These are phyloP conservation scores for Brachyhypopomus occidentalis DNA, from an alignment of 2,113 vertebrate species.

Conservation along the genomic window DNA sequence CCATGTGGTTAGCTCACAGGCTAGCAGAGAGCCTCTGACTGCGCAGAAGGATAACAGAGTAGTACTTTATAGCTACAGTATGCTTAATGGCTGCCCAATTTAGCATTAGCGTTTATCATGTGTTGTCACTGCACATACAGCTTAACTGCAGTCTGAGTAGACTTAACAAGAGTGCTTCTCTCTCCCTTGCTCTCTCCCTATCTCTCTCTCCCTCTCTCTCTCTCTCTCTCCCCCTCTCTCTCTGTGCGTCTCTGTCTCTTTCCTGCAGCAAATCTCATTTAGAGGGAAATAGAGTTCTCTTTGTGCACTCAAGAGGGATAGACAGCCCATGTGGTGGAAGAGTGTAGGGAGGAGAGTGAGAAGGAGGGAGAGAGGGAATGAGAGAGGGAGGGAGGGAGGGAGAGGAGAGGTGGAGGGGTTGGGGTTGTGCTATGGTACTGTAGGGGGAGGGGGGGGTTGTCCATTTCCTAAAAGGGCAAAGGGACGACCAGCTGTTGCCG, in stretches of 20 bases:
- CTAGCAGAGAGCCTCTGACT: not conserved
- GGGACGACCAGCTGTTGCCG: constrained; percentile 48
- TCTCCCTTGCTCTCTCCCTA: not conserved
- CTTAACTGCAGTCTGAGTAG: constrained; percentile 32
- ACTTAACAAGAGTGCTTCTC: not conserved
- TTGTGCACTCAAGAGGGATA: constrained; percentile 62
- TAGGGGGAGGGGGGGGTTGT: constrained; percentile 9
- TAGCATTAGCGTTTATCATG: constrained; percentile 38
- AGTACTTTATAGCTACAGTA: constrained; percentile 16
- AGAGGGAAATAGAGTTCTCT: constrained; percentile 65
- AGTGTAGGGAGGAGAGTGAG: constrained; percentile 39
- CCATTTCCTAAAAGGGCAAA: constrained; percentile 29
- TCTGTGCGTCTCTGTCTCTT: constrained; percentile 2
- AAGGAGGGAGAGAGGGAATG: constrained; percentile 30
- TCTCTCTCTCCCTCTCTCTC: not conserved
- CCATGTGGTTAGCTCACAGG: constrained; percentile 11
- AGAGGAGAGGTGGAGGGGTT: not conserved
- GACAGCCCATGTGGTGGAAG: constrained; percentile 58
- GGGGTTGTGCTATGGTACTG: constrained; percentile 10
- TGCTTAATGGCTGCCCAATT: constrained; percentile 35
- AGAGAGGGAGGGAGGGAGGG: constrained; percentile 48
- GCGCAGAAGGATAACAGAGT: not conserved
- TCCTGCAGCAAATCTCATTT: constrained; percentile 63
- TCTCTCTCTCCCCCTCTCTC: constrained; percentile 14
- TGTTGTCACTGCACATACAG: constrained; percentile 24